A percentile compares a stretch with the other conserved stretches of the same genome.
Evolutionary conservation across 2,797 vertebrate species (phyloP).

Genomic region (Glyptemys insculpta): DNA sequence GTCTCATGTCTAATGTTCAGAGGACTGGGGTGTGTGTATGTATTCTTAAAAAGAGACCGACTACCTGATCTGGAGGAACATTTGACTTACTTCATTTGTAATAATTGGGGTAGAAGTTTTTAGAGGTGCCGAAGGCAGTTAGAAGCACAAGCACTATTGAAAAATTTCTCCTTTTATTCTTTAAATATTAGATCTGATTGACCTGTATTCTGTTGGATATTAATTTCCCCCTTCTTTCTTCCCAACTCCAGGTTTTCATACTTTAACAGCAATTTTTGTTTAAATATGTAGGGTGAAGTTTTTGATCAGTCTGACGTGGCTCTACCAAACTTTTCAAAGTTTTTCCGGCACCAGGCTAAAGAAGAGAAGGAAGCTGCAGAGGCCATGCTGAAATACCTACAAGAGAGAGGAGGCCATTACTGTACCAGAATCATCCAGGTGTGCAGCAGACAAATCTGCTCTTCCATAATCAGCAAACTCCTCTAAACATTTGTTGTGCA

Average conservation of each 20-base stretch:
- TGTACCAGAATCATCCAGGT: constrained; percentile 83
- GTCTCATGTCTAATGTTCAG: neutral
- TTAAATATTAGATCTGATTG: neutral
- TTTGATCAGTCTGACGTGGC: constrained; percentile 83
- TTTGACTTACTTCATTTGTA: constrained; percentile 8
- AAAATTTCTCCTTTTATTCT: neutral
- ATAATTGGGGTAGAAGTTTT: neutral
- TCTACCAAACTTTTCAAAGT: constrained; percentile 80
- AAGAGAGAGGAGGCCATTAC: constrained; percentile 81
- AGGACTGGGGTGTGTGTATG: no score
- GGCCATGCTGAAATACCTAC: constrained; percentile 80
- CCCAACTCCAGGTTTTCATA: neutral
- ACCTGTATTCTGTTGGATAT: neutral
- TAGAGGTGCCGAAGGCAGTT: neutral
- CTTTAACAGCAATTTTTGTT: neutral
- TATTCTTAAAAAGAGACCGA: no score
- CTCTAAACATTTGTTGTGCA: neutral
- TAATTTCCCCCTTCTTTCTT: neutral
- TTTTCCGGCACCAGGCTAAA: constrained; percentile 80
- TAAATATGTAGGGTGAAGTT: constrained; percentile 76
- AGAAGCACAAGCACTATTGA: neutral
- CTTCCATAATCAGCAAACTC: neutral
- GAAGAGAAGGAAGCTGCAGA: constrained; percentile 79
- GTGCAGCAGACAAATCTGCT: neutral
- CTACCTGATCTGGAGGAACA: neutral